Evolutionary conservation across 2,797 vertebrate genomes (phyloP), one percentile per base, ranked within the genome.

Genomic region (Anguilla megastoma): DNA sequence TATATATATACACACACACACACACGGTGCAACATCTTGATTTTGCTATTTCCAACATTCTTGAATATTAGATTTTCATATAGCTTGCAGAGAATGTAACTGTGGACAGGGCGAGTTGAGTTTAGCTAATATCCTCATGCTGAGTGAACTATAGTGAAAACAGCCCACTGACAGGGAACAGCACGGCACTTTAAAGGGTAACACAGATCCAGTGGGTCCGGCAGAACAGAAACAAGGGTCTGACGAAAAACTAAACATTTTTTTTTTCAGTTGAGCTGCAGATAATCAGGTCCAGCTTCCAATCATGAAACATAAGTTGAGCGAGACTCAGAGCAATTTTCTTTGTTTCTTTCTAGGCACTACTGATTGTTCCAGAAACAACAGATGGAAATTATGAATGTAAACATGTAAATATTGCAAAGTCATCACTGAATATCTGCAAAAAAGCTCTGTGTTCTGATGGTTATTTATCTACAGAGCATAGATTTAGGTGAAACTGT

Each of bases 311-410:
- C 93, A 92, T 93, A 95, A 96, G 95, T 94, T 95, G 92, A 95
- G 93, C 92, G 90, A 90, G 86, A 95, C 93, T 94, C 93, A 93
- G 92, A 94, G 92, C 90, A 91, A 86, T 92, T 91, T 92, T 90
- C 91, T 50, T 71, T 84, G 63, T 92, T 92, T 92, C 92, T 94
- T 93, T 94, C 90, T 90, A 84, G 94, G 93, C 93, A 92, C 89
- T 89, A 93, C 94, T 95, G 96, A 96, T 96, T 96, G 95, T 95
- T 96, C 95, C 95, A 95, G 94, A 95, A 95, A 96, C 95, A 95
- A 95, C 95, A 95, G 94, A 96, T 96, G 96, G 95, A 96, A 96
- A 96, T 95, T 95, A 91, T 96, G 94, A 96, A 93, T 85, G 93
- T 95, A 96, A 96, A 97, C 95, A 96, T 94, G 94, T 95, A 96